phyloP scores from a whole-genome alignment of 2,797 vertebrate species.

The Astyanax mexicanus region DNA sequence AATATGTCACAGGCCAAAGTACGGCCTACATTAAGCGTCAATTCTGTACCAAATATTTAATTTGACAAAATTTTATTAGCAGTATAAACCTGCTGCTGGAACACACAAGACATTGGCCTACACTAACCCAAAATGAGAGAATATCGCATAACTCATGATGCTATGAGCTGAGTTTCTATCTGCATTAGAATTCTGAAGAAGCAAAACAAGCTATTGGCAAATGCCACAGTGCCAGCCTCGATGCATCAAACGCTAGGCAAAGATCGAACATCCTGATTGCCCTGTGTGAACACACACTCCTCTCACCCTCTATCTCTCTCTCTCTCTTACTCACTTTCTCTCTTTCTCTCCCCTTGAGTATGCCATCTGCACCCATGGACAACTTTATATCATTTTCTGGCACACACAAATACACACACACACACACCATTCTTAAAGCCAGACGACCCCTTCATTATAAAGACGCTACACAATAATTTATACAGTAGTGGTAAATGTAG shows the following conservation, averaged over 20 bases:
- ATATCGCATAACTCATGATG: too few species aligned
- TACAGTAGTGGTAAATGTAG: not conserved
- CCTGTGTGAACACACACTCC: constrained; percentile 4
- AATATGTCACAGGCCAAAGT: too few species aligned
- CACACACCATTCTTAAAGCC: constrained; percentile 1
- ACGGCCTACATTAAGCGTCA: too few species aligned
- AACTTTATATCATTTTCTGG: not conserved
- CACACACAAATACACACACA: constrained; percentile 11
- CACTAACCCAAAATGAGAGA: too few species aligned
- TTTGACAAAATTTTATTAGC: too few species aligned
- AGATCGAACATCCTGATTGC: constrained; percentile 40
- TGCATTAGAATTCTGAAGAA: not conserved
- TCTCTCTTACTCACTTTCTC: not conserved
- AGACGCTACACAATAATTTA: not conserved
- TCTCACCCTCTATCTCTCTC: not conserved
- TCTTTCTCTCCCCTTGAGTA: constrained; percentile 10
- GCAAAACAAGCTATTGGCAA: not conserved
- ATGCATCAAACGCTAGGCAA: constrained; percentile 42
- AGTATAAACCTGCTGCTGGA: too few species aligned
- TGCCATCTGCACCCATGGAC: constrained; percentile 32
- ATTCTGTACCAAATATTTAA: too few species aligned
- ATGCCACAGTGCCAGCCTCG: not conserved
- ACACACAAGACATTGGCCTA: too few species aligned
- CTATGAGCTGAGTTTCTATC: too few species aligned
- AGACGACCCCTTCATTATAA: constrained; percentile 5